These are phyloP conservation scores for Hymenochirus boettgeri DNA, from an alignment of 2,113 vertebrate species.

Conservation along the genomic window DNA sequence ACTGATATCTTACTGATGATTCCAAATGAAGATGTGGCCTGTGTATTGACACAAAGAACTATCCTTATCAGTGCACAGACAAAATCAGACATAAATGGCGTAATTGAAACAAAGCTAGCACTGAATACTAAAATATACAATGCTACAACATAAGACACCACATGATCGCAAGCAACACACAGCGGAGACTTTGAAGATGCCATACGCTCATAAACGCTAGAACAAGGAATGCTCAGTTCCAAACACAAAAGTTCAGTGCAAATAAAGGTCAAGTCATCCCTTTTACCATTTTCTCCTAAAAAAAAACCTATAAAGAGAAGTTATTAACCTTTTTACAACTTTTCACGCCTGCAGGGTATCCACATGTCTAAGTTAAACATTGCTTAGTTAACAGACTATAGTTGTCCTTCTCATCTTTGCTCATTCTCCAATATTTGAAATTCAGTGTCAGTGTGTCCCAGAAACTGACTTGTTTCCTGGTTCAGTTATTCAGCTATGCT, in stretches of 20 bases:
- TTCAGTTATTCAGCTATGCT: too few relatives aligned
- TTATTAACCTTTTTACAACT: not conserved
- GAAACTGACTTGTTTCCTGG: too few relatives aligned
- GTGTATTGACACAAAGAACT: constrained; percentile 22
- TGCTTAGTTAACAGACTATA: constrained; percentile 2
- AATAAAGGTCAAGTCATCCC: constrained; percentile 7
- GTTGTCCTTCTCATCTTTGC: too few relatives aligned
- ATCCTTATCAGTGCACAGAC: constrained; percentile 23
- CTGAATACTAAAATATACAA: not conserved
- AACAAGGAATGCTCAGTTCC: constrained; percentile 1
- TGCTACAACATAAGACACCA: constrained; percentile 21
- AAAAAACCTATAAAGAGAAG: not conserved
- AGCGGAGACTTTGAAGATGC: constrained; percentile 29
- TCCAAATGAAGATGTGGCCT: constrained; percentile 21
- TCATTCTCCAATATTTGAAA: too few relatives aligned
- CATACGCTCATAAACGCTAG: constrained; percentile 3
- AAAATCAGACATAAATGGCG: constrained; percentile 24
- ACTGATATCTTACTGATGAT: constrained; percentile 30
- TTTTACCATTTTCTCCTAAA: not conserved
- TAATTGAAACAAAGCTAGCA: constrained; percentile 20
- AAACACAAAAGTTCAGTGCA: constrained; percentile 13
- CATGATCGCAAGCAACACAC: constrained; percentile 21
- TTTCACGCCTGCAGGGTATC: not conserved
- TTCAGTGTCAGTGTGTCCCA: too few relatives aligned
- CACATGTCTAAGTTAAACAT: not conserved